These are phyloP conservation scores for Cyphomyrus discorhynchus DNA, from an alignment of 2,113 vertebrate genomes.

Conservation along the genomic window DNA sequence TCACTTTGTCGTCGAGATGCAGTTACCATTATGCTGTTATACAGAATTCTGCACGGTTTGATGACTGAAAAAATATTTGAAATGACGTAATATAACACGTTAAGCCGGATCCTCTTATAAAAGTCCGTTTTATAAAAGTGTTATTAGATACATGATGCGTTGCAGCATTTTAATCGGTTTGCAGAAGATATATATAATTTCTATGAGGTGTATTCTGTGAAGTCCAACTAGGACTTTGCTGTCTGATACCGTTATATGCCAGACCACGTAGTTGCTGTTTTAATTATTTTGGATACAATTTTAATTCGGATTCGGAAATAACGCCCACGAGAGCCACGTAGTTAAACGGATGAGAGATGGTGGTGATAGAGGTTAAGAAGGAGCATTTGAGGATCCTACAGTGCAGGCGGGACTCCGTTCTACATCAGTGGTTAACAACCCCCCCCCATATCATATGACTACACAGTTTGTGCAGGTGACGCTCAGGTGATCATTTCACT, in stretches of 20 bases:
- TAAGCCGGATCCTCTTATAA: not conserved
- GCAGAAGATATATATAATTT: not conserved
- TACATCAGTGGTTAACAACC: not conserved
- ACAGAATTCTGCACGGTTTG: not conserved
- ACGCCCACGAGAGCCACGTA: not conserved
- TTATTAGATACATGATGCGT: not conserved
- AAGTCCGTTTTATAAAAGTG: not conserved
- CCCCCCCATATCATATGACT: not conserved
- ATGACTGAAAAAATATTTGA: not conserved
- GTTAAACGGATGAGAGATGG: not conserved
- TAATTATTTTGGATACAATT: not conserved
- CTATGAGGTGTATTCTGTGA: not conserved
- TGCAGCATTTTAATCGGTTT: not conserved
- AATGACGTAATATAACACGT: not conserved
- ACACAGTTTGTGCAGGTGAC: not conserved
- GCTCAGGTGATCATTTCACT: not conserved
- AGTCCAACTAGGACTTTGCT: not conserved
- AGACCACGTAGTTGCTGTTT: not conserved
- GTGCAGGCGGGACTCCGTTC: not conserved
- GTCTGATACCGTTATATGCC: not conserved
- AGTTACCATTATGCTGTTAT: not conserved
- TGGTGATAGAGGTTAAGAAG: not conserved
- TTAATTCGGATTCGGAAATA: not conserved
- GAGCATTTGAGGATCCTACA: not conserved
- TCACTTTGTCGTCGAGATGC: not conserved